Evolutionary conservation across 2,888 invertebrate genomes (phyloP), one percentile per base, ranked within the genome.

Genomic region (Anthophora plumipes): DNA sequence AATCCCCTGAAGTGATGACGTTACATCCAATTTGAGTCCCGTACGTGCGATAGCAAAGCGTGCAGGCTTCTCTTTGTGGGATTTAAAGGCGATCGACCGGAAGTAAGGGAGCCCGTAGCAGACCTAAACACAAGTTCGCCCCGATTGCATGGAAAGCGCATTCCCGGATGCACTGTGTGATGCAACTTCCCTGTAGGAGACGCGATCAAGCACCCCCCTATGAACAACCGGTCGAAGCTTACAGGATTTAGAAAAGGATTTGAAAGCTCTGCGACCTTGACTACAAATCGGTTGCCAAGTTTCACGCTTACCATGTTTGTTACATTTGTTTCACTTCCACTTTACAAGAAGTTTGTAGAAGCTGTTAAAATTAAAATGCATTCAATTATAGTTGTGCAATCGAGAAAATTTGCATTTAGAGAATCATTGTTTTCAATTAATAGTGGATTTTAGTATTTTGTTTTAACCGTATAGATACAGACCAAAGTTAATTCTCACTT

Each of bases 1-100:
- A 88, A 89, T 88, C 82, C 89, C 78, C 68, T 86, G 69, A 89
- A 89, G 84, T 88, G 85, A 84, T 85, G 82, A 84, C 77, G 85
- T 80, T 87, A 84, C 83, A 84, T 89, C 87, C 83, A 84, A 88
- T 88, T 89, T 88, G 61, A 82, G 68, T 52, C 63, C 61, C 63
- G 52, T 69, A 57, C 79, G 50, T n/a, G 20, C 70, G 37, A 48
- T 52, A 22, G 76, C 61, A 64, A 55, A 75, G 73, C 59, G 20
- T 74, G 79, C 22, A 73, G 87, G 87, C 75, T 87, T 86, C 86
- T 74, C 84, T 84, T 88, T 84, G 82, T 64, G 57, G 73, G 86
- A 84, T 88, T 86, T 80, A 69, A 77, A 80, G 74, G 66, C 69
- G 85, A 87, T 83, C 82, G 59, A 54, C 70, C 70, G 71, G 67